phyloP scores from a whole-genome alignment of 2,113 vertebrate genomes.

The Oxyura jamaicensis region DNA sequence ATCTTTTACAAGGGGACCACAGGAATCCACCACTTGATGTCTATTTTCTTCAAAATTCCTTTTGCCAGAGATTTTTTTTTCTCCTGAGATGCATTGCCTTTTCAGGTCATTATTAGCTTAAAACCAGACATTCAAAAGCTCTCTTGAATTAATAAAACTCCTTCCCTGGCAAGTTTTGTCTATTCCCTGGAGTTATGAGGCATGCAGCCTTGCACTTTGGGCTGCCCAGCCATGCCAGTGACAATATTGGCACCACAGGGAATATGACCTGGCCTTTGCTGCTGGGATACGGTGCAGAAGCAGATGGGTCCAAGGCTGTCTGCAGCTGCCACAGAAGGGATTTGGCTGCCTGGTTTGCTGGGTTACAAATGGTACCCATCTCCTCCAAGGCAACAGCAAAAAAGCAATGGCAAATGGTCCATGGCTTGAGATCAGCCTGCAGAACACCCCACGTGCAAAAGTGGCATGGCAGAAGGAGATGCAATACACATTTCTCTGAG shows the following conservation, averaged over 20 bases:
- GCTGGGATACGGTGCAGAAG: neutral
- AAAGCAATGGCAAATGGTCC: neutral
- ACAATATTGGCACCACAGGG: neutral
- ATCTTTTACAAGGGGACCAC: neutral
- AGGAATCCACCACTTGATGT: neutral
- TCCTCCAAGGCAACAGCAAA: neutral
- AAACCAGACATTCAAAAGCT: neutral
- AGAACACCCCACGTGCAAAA: fast-evolving
- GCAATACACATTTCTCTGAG: neutral
- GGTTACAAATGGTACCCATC: neutral
- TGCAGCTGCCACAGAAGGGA: neutral
- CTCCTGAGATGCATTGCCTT: neutral
- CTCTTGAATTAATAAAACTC: neutral
- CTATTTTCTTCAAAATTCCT: neutral
- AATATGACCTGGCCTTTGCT: neutral
- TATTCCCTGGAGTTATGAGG: neutral
- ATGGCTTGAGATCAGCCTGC: neutral
- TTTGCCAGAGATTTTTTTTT: neutral
- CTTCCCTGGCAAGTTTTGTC: neutral
- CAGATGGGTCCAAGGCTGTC: neutral
- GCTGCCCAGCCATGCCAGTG: neutral
- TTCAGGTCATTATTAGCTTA: neutral
- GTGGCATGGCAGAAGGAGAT: neutral
- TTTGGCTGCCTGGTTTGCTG: neutral
- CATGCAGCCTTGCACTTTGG: neutral